Base-by-base conservation (phyloP, 2,888 invertebrate genomes). In the Himalopsyche tibetana region DNA sequence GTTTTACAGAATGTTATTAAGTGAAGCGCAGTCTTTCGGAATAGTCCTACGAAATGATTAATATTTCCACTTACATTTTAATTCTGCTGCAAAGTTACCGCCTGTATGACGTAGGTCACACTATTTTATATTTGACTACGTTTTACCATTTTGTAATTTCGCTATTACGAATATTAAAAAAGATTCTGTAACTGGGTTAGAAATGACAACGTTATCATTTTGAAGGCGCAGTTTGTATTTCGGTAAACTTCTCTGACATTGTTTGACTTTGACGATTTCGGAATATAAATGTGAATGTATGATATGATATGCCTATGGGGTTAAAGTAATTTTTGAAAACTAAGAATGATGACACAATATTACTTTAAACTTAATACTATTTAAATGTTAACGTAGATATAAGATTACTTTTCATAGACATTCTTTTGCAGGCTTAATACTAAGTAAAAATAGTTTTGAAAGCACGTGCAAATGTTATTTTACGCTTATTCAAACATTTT, bases 91-190 rank as follows among this genome's bases (percentile, higher is more conserved):
- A 19, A 63, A 63, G 63, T 63, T 63, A 63, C 63, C 63, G 63
- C 63, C 63, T 63, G 63, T 63, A 63, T 63, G 63, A 63, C 63
- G 63, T 63, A 63, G 63, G 63, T 63, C 63, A 63, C 63, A 63
- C 28, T 63, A 63, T 63, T n/a, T 63, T 63, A 63, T 63, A 63
- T 63, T 63, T 63, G 63, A 28, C 63, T 28, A 63, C 63, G 63
- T 28, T 63, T 9, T 51, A 63, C 6, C 28, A 63, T 63, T 63
- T 63, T 63, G 63, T 63, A 63, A 63, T 63, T 63, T 63, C 63
- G 19, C 63, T 63, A 63, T 63, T 63, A 63, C 56, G 56, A 56
- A 56, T 56, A 56, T 56, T 56, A 56, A 56, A 56, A 63, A 63
- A 63, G 63, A 63, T 63, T 63, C 19, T 63, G 63, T 63, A 63